Percentiles rank a stretch among this genome's conserved stretches.
Evolutionary conservation across 2,113 vertebrate species (phyloP).

Genomic region (Erinaceus europaeus): DNA sequence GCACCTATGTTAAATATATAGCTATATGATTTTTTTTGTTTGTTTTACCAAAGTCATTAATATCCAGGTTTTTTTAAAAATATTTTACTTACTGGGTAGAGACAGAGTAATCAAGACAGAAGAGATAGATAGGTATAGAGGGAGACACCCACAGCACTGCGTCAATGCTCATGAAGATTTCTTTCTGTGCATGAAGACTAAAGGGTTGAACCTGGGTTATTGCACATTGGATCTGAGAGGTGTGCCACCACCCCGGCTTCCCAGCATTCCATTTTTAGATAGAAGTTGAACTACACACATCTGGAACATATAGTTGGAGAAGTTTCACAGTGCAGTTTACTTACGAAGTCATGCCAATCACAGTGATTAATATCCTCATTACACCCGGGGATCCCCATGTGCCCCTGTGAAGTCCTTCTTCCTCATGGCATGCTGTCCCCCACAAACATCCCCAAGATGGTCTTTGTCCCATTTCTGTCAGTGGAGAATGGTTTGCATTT

Average conservation of each 20-base stretch:
- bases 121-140: no score
- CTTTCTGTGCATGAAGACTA: no score
- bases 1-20: not conserved
- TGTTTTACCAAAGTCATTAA: not conserved
- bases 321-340: not conserved
- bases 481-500: not conserved
- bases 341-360: not conserved
- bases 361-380: not conserved
- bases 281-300: not conserved
- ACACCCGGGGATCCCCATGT: not conserved
- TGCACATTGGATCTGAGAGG: no score
- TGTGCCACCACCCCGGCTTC: no score
- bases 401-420: not conserved
- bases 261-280: no score
- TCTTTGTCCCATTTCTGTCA: not conserved
- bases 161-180: no score
- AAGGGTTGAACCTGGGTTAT: no score
- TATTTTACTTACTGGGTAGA: not conserved
- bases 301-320: not conserved
- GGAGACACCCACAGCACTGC: no score
- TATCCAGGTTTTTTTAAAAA: not conserved
- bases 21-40: slow-evolving; percentile 12
- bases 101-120: no score
- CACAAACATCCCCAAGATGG: not conserved
- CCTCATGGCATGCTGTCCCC: not conserved